phyloP scores from a whole-genome alignment of 2,888 invertebrate species.

The Conops quadrifasciatus region DNA sequence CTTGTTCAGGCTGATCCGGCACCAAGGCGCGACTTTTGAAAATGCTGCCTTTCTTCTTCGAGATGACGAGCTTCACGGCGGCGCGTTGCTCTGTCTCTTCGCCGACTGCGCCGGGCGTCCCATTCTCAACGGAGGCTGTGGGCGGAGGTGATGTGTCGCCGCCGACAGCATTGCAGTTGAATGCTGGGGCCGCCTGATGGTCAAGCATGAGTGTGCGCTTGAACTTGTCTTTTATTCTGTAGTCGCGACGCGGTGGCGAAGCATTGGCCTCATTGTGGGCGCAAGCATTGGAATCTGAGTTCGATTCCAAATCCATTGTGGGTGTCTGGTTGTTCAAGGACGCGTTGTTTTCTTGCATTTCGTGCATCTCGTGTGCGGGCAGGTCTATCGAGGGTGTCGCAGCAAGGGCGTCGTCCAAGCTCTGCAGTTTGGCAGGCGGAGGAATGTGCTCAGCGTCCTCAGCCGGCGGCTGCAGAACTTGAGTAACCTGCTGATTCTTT shows the following conservation, averaged over 20 bases:
- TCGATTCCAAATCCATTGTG: constrained; percentile 46
- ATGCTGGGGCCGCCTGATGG: constrained; percentile 45
- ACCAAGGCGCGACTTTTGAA: constrained; percentile 84
- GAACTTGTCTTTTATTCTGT: constrained; percentile 63
- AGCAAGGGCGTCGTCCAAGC: constrained; percentile 11
- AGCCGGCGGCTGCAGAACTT: constrained; percentile 48
- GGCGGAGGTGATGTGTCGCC: constrained; percentile 38
- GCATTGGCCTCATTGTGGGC: constrained; percentile 30
- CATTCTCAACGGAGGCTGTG: constrained; percentile 30
- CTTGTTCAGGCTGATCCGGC: constrained; percentile 60
- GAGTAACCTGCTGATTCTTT: constrained; percentile 59
- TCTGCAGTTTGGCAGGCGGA: constrained; percentile 50
- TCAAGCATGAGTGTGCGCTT: constrained; percentile 62
- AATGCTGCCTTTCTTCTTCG: constrained; percentile 88
- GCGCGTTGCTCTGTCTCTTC: constrained; percentile 65
- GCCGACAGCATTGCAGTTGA: constrained; percentile 46
- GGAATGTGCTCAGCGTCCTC: constrained; percentile 44
- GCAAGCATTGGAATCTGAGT: constrained; percentile 48
- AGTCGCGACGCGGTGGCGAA: constrained; percentile 59
- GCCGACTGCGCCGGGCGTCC: constrained; percentile 26
- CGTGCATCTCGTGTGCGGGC: constrained; percentile 38
- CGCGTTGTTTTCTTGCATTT: constrained; percentile 33
- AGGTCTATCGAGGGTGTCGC: constrained; percentile 39
- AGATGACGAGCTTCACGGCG: constrained; percentile 75
- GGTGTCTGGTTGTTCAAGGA: constrained; percentile 38